These are phyloP conservation scores for Crocidura indochinensis DNA, from an alignment of 2,797 vertebrate genomes.

Conservation along the genomic window DNA sequence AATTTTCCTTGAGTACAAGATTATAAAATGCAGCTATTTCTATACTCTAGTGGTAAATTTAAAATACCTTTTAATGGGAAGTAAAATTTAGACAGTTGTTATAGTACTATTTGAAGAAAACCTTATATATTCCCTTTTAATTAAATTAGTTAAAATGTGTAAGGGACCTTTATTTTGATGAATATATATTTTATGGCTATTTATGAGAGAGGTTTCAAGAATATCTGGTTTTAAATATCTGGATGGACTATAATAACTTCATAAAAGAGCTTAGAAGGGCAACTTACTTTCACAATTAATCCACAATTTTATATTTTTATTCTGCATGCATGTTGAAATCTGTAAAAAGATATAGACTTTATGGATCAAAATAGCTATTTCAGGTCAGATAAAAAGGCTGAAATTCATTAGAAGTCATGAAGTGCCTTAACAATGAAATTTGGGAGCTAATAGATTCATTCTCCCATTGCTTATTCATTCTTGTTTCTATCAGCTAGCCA, in stretches of 20 bases:
- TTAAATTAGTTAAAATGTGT: not conserved
- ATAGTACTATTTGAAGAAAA: not conserved
- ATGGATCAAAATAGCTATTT: not conserved
- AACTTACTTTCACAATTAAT: not conserved
- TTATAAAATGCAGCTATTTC: not conserved
- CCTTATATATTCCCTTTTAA: not conserved
- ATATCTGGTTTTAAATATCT: not conserved
- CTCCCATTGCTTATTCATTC: not conserved
- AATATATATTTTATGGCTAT: not conserved
- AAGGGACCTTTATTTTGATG: not conserved
- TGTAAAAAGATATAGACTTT: fast-evolving
- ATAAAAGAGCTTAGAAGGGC: not conserved
- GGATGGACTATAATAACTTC: not conserved
- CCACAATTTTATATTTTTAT: not conserved
- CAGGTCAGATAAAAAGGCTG: not conserved
- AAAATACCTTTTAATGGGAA: conserved; percentile 45
- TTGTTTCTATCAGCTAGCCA: not conserved
- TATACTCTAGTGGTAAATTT: conserved; percentile 44
- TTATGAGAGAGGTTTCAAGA: not conserved
- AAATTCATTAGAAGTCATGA: not conserved
- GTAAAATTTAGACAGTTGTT: conserved; percentile 29
- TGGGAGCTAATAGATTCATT: not conserved
- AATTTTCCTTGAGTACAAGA: conserved; percentile 6
- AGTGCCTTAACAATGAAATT: not conserved
- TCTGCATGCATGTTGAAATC: conserved; percentile 22